Conservation (phyloP, 2,888 invertebrate species). For the Pseudococcus jackbeardsleyi region DNA sequence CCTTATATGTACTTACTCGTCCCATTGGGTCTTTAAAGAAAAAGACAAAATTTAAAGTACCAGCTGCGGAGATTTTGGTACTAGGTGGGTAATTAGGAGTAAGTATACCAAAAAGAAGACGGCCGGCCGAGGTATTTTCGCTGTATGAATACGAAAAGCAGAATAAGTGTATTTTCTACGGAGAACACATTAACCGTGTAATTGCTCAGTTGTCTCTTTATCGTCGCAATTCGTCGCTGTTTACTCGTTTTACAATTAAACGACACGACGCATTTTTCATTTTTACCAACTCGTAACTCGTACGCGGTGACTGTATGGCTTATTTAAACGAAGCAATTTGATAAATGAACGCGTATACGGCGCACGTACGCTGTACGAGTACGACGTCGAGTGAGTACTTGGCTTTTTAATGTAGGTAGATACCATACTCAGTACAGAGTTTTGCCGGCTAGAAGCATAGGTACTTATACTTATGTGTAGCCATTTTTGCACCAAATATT, state of each 20-base stretch:
- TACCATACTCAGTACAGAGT: neutral
- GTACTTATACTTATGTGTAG: no score
- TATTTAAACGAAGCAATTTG: neutral
- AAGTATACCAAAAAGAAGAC: neutral
- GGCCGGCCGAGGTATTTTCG: neutral
- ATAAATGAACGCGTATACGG: neutral
- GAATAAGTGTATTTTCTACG: neutral
- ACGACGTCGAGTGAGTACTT: neutral
- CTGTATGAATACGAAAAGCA: neutral
- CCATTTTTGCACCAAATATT: no score
- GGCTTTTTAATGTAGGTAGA: neutral
- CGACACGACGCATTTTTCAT: conserved; percentile 13
- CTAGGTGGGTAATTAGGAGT: neutral
- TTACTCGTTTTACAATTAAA: conserved; percentile 20
- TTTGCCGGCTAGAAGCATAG: neutral
- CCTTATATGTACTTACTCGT: neutral
- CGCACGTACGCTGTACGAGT: neutral
- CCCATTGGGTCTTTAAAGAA: neutral
- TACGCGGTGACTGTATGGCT: neutral
- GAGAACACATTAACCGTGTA: neutral
- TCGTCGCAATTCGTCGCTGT: conserved; percentile 22
- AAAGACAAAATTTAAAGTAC: neutral
- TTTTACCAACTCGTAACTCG: neutral
- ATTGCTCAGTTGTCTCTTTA: conserved; percentile 21
- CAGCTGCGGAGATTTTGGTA: no score